Evolutionary conservation across 2,113 vertebrate species (phyloP).

Genomic region (Podocnemis expansa): DNA sequence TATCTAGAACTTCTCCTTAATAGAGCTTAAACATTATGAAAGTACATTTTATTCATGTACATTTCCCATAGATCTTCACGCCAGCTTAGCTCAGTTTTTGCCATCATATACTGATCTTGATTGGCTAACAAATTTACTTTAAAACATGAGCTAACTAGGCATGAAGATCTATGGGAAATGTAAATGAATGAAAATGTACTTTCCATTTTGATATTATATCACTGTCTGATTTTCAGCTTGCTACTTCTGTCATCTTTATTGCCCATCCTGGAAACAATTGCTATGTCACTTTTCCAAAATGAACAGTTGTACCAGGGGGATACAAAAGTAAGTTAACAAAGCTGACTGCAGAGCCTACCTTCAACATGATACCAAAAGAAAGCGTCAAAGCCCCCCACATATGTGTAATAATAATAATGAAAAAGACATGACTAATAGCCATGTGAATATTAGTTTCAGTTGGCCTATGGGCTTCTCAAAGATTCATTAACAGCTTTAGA

Average conservation of each 20-base stretch:
- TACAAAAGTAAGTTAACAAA: constrained; percentile 1
- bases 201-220: background rate
- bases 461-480: background rate
- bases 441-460: background rate
- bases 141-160: background rate
- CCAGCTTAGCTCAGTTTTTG: background rate
- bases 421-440: background rate
- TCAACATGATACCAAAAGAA: background rate
- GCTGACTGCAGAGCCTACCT: background rate
- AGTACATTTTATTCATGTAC: background rate
- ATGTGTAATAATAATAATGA: background rate
- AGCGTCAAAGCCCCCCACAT: too few relatives aligned
- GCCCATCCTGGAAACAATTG: background rate
- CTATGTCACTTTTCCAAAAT: background rate
- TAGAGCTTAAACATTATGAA: background rate
- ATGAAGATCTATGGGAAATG: background rate
- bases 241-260: background rate
- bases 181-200: background rate
- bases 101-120: too few relatives aligned
- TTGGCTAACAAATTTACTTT: too few relatives aligned
- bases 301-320: background rate
- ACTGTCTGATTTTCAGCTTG: background rate
- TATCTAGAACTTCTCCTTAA: background rate
- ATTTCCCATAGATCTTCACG: background rate
- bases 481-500: background rate